phyloP scores from a whole-genome alignment of 2,113 vertebrate species.

The Phoenicopterus ruber region DNA sequence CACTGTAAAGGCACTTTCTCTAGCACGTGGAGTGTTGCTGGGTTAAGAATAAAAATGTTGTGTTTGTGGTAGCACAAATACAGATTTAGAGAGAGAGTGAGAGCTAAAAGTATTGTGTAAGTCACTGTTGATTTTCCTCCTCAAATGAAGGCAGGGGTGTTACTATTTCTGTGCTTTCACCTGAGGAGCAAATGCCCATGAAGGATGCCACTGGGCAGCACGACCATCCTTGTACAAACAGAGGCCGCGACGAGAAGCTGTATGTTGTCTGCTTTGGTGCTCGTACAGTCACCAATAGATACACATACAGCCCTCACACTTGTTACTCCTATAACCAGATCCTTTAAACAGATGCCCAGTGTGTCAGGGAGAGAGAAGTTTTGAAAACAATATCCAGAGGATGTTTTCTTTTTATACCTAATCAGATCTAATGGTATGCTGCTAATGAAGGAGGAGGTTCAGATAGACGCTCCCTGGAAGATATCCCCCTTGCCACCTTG shows the following conservation, averaged over 20 bases:
- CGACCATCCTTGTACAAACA: neutral
- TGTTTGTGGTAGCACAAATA: neutral
- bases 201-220: neutral
- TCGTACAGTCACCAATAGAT: neutral
- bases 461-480: neutral
- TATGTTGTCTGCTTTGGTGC: neutral
- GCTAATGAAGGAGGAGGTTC: neutral
- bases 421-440: neutral
- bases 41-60: neutral
- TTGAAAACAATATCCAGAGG: neutral
- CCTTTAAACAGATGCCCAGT: neutral
- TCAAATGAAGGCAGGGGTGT: neutral
- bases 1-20: neutral
- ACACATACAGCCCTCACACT: neutral
- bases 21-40: neutral
- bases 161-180: neutral
- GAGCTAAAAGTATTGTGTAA: neutral
- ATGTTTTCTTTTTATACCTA: neutral
- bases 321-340: neutral
- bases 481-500: neutral
- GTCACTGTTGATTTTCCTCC: neutral
- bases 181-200: neutral
- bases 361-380: neutral
- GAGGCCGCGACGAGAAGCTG: neutral
- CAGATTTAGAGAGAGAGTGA: neutral